These are phyloP conservation scores for Cricetomys ansorgei DNA, from an alignment of 2,113 vertebrate genomes.

Conservation along the genomic window DNA sequence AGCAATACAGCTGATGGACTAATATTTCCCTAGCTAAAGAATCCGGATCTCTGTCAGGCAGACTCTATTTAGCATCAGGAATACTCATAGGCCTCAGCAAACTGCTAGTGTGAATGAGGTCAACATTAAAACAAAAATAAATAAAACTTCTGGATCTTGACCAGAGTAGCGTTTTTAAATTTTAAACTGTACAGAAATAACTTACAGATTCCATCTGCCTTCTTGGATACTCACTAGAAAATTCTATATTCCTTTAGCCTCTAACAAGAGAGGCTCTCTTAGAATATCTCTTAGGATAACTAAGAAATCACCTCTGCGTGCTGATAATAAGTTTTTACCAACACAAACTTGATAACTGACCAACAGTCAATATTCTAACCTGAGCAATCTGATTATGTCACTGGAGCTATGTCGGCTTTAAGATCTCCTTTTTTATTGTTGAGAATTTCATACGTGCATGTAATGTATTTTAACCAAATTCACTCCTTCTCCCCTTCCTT, in stretches of 20 bases:
- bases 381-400: neutral
- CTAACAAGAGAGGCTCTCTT: neutral
- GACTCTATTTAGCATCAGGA: no score
- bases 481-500: neutral
- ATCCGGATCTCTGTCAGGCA: no score
- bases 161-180: constrained; percentile 82
- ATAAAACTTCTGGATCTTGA: constrained; percentile 77
- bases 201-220: constrained; percentile 80
- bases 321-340: neutral
- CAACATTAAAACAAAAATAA: constrained; percentile 87
- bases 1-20: no score
- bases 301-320: neutral
- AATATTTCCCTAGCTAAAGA: no score
- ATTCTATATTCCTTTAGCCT: constrained; percentile 46
- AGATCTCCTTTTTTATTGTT: neutral
- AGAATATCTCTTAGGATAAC: no score
- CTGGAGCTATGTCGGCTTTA: neutral
- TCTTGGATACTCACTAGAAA: constrained; percentile 67
- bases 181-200: constrained; percentile 83
- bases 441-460: neutral
- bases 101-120: constrained; percentile 84
- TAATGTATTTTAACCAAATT: neutral
- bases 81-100: no score
- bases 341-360: neutral
- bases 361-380: constrained; percentile 18